Evolutionary conservation across 1,140 invertebrate genomes (phyloP), one percentile per base, ranked within the genome.

Genomic region (Tetramorium alpestre): DNA sequence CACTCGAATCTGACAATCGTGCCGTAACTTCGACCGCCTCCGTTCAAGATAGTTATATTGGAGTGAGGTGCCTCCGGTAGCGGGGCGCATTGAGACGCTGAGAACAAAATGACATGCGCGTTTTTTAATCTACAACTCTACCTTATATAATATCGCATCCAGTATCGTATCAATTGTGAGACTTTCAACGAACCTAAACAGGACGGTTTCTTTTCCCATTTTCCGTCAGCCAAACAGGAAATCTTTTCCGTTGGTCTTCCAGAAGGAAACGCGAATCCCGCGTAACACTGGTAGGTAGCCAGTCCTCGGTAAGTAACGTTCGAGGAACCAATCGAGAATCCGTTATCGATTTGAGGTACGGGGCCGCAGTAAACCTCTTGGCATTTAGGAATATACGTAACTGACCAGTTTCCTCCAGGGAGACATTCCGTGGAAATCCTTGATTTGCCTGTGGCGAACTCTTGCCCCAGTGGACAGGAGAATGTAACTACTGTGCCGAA

Each of bases 341-440:
- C 99, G 94, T 99, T 99, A 91, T 99, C 98, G 82, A 99, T 99
- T 96, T 99, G 99, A 80, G 99, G 99, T 38, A 99, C 99, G 49
- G 99, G 98, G 75, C 98, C 98, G 95, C 99, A 99, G 93, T 99
- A 99, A 22, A 99, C 98, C 96, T 99, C 98, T 97, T 99, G 99
- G 95, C 99, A 99, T 93, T 97, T 97, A 5, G 99, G 99, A 93
- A 99, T 99, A 93, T 98, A 98, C 51, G 97, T 97, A 33, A 98
- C 96, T 18, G 98, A 99, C 99, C 99, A 99, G 93, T 98, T 98
- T 75, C 99, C 99, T 91, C 98, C 98, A 89, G 97, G 97, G 90
- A 97, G 94, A 96, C 98, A 99, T 94, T 98, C 97, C 1, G 98
- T 98, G 7, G 97, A 97, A 87, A 99, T 97, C 92, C 97, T 97